Conservation (phyloP, 2,113 vertebrate genomes). For the Pluvialis apricaria region DNA sequence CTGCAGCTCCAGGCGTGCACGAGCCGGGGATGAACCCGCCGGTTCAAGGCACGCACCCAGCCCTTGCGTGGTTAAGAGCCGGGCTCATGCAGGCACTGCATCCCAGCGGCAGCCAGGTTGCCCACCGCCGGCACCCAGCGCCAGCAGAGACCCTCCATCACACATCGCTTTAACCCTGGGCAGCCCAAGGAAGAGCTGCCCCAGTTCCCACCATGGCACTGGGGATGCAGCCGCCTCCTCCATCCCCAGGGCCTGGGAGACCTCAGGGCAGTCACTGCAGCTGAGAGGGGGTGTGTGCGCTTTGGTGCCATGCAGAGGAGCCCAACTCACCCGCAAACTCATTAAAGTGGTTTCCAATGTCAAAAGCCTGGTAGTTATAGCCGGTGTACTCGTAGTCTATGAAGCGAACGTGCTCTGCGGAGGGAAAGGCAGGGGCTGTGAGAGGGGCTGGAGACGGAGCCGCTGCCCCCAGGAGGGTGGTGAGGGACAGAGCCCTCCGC, state of each 20-base stretch:
- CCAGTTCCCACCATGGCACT: background rate
- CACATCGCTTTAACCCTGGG: rapidly evolving
- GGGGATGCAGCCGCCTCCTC: background rate
- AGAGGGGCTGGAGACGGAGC: background rate
- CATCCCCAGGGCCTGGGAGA: background rate
- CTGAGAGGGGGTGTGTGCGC: background rate
- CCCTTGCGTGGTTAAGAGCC: rapidly evolving
- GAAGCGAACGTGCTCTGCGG: conserved; percentile 84
- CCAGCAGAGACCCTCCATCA: background rate
- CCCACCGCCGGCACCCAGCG: rapidly evolving
- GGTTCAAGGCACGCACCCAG: background rate
- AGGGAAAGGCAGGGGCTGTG: background rate
- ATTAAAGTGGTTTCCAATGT: conserved; percentile 98
- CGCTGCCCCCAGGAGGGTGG: no score
- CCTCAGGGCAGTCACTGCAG: rapidly evolving
- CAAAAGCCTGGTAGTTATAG: conserved; percentile 97
- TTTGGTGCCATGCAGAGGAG: rapidly evolving
- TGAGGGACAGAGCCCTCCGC: rapidly evolving
- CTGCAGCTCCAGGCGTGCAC: background rate
- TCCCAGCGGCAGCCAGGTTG: background rate
- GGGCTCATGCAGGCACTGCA: background rate
- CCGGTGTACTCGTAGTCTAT: conserved; percentile 97
- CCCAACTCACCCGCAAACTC: conserved; percentile 89
- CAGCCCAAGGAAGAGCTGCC: background rate
- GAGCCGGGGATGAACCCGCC: rapidly evolving